phyloP scores from a whole-genome alignment of 2,888 invertebrate species.

The Tachina fera region DNA sequence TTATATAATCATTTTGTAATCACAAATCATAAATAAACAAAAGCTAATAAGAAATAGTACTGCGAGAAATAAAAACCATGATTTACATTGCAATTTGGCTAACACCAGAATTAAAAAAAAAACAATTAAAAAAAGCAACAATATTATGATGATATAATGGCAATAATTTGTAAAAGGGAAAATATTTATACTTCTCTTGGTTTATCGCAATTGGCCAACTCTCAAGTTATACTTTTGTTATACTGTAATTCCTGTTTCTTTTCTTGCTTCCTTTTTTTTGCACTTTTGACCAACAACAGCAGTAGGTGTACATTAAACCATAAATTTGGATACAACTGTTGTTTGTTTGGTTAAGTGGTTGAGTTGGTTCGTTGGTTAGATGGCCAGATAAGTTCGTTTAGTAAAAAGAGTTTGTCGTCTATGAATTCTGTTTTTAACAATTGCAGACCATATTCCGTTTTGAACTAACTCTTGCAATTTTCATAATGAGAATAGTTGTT shows the following conservation, averaged over 20 bases:
- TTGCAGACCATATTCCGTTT: background rate
- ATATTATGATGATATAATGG: conserved; percentile 42
- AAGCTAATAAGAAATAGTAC: background rate
- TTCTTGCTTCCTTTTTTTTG: conserved; percentile 7
- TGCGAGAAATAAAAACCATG: conserved; percentile 11
- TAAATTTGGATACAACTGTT: conserved; percentile 50
- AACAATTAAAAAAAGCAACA: background rate
- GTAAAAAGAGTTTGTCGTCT: background rate
- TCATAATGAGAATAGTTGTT: conserved; percentile 15
- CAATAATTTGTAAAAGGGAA: conserved; percentile 51
- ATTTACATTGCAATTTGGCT: conserved; percentile 44
- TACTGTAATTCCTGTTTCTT: background rate
- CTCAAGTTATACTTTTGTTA: conserved; percentile 32
- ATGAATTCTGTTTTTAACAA: background rate
- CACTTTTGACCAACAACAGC: conserved; percentile 49
- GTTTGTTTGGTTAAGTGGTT: conserved; percentile 5
- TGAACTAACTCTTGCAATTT: background rate
- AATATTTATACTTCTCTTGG: conserved; percentile 49
- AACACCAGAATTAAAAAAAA: conserved; percentile 19
- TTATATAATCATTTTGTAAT: conserved; percentile 49
- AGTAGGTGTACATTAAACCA: conserved; percentile 59
- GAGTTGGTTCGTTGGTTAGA: conserved; percentile 6
- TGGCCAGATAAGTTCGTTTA: background rate
- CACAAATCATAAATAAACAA: conserved; percentile 33
- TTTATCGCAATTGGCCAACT: conserved; percentile 57